Conservation (phyloP, 2,888 invertebrate genomes). For the Perithous albicinctus region DNA sequence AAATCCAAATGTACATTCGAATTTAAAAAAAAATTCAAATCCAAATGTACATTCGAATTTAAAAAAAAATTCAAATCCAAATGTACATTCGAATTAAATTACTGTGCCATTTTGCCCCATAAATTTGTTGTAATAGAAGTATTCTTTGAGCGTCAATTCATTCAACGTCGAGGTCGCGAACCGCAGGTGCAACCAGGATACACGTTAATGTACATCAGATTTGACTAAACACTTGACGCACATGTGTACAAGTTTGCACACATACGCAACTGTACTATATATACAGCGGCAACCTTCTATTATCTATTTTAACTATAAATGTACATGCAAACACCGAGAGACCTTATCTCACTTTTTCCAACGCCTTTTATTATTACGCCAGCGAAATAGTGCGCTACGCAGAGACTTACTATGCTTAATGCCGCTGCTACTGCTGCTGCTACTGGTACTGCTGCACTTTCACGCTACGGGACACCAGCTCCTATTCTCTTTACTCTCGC, state of each 20-base stretch:
- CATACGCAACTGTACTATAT: not conserved
- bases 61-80: no score
- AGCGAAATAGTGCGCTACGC: slow-evolving; percentile 13
- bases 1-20: no score
- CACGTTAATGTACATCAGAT: not conserved
- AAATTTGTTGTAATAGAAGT: no score
- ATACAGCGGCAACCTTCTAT: not conserved
- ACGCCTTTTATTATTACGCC: slow-evolving; percentile 27
- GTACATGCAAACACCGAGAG: not conserved
- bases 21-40: no score
- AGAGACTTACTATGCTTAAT: not conserved
- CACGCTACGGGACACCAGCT: slow-evolving; percentile 24
- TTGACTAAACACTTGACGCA: slow-evolving; percentile 2
- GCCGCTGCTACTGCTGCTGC: slow-evolving; percentile 5
- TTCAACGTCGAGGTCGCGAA: slow-evolving; percentile 12
- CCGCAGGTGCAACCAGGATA: slow-evolving; percentile 23
- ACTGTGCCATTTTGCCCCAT: not conserved
- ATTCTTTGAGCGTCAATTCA: slow-evolving; percentile 12
- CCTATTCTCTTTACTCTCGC: slow-evolving; percentile 18
- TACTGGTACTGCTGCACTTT: slow-evolving; percentile 43
- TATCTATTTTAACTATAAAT: slow-evolving; percentile 5
- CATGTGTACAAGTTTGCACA: not conserved
- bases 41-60: no score
- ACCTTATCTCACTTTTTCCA: slow-evolving; percentile 21
- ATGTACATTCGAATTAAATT: not conserved